Base-by-base conservation (phyloP, 64 coral and sea anemone genomes). In the Montipora efflorescens region DNA sequence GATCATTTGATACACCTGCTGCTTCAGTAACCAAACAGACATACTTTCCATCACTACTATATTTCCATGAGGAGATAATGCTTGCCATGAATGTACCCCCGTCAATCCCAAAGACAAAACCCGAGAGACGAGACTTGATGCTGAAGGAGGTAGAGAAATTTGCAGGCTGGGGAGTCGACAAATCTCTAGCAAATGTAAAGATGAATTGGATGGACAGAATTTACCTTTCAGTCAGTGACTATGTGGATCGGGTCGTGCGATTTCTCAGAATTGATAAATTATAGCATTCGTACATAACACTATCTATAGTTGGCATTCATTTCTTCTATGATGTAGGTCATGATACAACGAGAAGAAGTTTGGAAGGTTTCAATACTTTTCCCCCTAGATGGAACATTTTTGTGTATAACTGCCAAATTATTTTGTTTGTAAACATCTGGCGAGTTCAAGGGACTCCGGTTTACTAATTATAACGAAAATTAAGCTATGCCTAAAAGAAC, bases 51-150 rank as follows among this genome's bases (percentile, higher is more conserved):
- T 94, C 95, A 52, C 82, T 99, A 46, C 72, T 99, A 12, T 88
- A 99, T 75, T 99, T 99, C 77, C 95, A 99, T 55, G 97, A 99
- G 70, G 97, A 99, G 66, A 96, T 99, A 10, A 95, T 99, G 79
- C 20, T 80, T 47, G 52, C 83, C 21, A 46, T 96, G 67, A 84
- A 88, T 19, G 91, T 99, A 10, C 78, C 91, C 69, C 84, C 95
- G 4, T 94, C 92, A 45, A 81, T 99, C 19, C 59, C 89, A 21
- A 99, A 99, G 91, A 87, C 22, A 70, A 78, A 89, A 44, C 84
- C 79, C 2, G 92, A 92, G 57, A 79, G 92, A 62, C 75, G 98
- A 46, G 98, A 99, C 75, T 47, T 90, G 69, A 96, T 99, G 83
- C 84, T 99, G 78, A 92, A 94, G 45, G 95, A 96, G 90, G 83